A percentile compares a stretch with the other conserved stretches of the same genome.
These are phyloP conservation scores for Paramisgurnus dabryanus DNA, from an alignment of 2,113 vertebrate genomes.

Conservation along the genomic window DNA sequence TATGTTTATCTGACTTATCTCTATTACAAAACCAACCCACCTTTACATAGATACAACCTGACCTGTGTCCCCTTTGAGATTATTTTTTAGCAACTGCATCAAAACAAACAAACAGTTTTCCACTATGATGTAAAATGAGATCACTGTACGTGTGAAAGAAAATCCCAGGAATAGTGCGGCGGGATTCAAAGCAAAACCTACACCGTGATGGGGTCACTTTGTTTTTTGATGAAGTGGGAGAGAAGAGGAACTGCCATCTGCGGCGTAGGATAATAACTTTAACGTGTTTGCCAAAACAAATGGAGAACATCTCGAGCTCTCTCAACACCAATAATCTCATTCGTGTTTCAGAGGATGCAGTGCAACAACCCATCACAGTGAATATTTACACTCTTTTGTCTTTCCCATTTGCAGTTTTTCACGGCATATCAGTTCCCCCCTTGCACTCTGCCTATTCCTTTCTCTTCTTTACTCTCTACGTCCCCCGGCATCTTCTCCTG, in stretches of 20 bases:
- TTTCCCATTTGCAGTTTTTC: constrained; percentile 23
- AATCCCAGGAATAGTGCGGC: constrained; percentile 53
- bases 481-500: constrained; percentile 20
- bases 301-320: constrained; percentile 19
- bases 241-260: constrained; percentile 7
- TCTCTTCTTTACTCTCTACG: constrained; percentile 13
- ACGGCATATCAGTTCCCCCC: not conserved
- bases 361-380: constrained; percentile 41
- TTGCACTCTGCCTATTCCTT: not conserved
- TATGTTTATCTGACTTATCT: constrained; percentile 68
- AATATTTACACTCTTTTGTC: constrained; percentile 40
- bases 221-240: constrained; percentile 44
- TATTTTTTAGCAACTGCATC: constrained; percentile 72
- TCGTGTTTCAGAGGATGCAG: constrained; percentile 25
- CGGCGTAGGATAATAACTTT: not conserved
- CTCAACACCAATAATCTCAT: constrained; percentile 27
- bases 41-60: constrained; percentile 55
- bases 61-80: constrained; percentile 60
- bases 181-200: constrained; percentile 51
- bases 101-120: constrained; percentile 62
- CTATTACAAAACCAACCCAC: constrained; percentile 60
- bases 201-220: constrained; percentile 42
- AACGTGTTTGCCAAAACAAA: constrained; percentile 33
- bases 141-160: constrained; percentile 41
- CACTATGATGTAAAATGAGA: constrained; percentile 59